Percentiles rank a stretch among this genome's conserved stretches.
Evolutionary conservation across 1,140 invertebrate genomes (phyloP).

Genomic region (Drosophila repleta): DNA sequence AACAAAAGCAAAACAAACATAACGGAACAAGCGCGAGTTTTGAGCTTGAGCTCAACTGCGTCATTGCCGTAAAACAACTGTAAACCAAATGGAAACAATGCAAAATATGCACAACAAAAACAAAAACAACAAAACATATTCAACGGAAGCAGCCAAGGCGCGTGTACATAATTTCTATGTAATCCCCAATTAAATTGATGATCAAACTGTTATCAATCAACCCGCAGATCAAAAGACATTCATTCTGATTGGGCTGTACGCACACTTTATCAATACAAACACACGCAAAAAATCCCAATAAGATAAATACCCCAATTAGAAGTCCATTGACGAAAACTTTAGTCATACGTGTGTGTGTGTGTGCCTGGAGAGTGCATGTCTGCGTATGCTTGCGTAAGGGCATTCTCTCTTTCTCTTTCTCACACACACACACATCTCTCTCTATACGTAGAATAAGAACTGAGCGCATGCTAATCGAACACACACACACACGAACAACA

Average conservation of each 20-base stretch:
- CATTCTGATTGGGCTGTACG: background rate
- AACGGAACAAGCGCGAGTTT: background rate
- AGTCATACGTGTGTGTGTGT: background rate
- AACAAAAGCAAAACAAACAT: constrained; percentile 1
- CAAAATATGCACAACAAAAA: constrained; percentile 22
- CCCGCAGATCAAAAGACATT: constrained; percentile 2
- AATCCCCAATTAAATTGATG: constrained; percentile 19
- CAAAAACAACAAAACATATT: constrained; percentile 18
- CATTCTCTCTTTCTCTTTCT: constrained; percentile 17
- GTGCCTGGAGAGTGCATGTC: constrained; percentile 1
- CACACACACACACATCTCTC: background rate
- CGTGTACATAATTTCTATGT: constrained; percentile 3
- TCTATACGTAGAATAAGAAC: constrained; percentile 5
- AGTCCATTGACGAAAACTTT: constrained; percentile 62
- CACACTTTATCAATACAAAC: constrained; percentile 23
- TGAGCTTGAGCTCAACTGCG: constrained; percentile 25
- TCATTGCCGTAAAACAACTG: constrained; percentile 27
- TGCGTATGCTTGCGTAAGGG: constrained; percentile 32
- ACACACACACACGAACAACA: constrained; percentile 34
- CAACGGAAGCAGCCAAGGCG: constrained; percentile 15
- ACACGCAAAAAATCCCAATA: constrained; percentile 20
- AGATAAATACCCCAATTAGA: constrained; percentile 52
- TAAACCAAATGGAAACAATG: constrained; percentile 9
- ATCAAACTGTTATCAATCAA: constrained; percentile 6
- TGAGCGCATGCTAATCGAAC: constrained; percentile 68